A percentile compares a stretch with the other conserved stretches of the same genome.
phyloP scores from a whole-genome alignment of 2,797 vertebrate species.

The Tragopan temminckii region DNA sequence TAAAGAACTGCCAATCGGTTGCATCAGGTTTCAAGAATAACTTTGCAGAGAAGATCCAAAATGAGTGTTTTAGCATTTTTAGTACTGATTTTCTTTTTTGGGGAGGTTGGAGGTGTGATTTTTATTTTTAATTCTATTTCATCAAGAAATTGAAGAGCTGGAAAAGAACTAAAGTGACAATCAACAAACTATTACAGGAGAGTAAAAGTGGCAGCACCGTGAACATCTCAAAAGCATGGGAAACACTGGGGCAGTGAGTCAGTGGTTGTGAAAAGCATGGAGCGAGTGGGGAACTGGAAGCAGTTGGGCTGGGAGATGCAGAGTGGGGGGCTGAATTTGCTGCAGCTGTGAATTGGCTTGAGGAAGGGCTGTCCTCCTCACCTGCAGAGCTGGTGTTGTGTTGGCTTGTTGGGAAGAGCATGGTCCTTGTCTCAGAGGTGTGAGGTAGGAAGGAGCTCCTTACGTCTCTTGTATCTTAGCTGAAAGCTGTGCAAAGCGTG shows the following conservation, averaged over 20 bases:
- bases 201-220: fast-evolving
- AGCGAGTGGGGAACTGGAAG: fast-evolving
- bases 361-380: fast-evolving
- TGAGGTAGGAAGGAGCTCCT: neutral
- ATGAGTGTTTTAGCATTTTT: neutral
- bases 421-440: neutral
- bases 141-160: neutral
- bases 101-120: fast-evolving
- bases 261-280: fast-evolving
- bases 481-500: fast-evolving
- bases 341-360: neutral
- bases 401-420: neutral
- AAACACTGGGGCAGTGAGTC: fast-evolving
- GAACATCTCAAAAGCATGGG: neutral
- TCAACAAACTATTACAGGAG: neutral
- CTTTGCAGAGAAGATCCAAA: neutral
- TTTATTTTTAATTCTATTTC: neutral
- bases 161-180: neutral
- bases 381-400: neutral
- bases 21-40: slow-evolving; percentile 26
- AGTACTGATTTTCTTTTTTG: neutral
- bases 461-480: fast-evolving
- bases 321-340: neutral
- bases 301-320: neutral
- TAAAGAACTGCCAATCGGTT: slow-evolving; percentile 41